Evolutionary conservation across 2,888 invertebrate species (phyloP).

Genomic region (Tenthredo notha): DNA sequence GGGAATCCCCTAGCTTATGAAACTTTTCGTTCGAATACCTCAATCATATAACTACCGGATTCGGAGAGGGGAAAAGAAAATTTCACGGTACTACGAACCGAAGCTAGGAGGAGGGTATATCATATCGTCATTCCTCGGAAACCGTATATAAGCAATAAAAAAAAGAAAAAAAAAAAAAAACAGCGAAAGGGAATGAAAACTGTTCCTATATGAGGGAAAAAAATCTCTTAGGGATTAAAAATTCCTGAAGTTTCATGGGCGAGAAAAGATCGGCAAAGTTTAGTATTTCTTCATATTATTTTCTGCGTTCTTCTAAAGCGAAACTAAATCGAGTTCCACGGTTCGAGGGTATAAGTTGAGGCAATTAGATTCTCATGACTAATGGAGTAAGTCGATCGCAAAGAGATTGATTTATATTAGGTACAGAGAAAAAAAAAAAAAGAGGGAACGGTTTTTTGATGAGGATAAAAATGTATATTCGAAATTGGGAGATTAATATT

Average conservation of each 20-base stretch:
- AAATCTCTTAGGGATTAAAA: background rate
- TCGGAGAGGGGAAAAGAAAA: background rate
- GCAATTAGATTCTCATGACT: background rate
- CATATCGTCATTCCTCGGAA: background rate
- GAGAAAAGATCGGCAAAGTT: background rate
- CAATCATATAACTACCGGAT: slow-evolving; percentile 2
- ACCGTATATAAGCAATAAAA: background rate
- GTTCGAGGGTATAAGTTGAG: background rate
- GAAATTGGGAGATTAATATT: background rate
- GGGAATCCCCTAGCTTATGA: background rate
- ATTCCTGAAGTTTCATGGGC: background rate
- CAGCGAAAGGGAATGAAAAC: background rate
- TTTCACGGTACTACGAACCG: slow-evolving; percentile 31
- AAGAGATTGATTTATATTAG: slow-evolving; percentile 3
- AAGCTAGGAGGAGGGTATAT: background rate
- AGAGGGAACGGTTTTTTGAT: background rate
- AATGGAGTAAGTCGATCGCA: background rate
- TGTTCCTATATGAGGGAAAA: background rate
- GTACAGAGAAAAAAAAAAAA: background rate
- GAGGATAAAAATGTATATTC: background rate
- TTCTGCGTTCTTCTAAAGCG: background rate
- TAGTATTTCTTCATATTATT: background rate
- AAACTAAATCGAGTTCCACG: background rate
- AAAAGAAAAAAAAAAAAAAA: background rate
- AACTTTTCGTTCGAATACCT: slow-evolving; percentile 27